phyloP scores from a whole-genome alignment of 2,888 invertebrate genomes.

The Latheticus oryzae region DNA sequence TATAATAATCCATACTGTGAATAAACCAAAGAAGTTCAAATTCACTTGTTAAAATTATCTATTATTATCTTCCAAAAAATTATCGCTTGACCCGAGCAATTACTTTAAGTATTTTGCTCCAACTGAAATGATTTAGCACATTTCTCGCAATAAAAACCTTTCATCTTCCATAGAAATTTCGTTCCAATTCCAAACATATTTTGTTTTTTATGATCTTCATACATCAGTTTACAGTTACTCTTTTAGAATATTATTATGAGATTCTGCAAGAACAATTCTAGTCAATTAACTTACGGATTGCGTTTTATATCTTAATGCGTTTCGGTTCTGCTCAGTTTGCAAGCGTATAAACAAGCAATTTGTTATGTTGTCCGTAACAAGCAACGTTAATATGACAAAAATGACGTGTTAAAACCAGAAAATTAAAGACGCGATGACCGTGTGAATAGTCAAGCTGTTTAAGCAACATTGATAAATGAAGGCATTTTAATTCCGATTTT shows the following conservation, averaged over 20 bases:
- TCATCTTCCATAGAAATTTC: not conserved
- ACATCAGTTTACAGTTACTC: too few species aligned
- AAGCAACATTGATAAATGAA: constrained; percentile 17
- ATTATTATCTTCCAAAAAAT: not conserved
- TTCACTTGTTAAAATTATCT: constrained; percentile 3
- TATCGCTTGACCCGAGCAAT: too few species aligned
- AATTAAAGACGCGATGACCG: constrained; percentile 2
- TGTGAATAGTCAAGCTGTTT: constrained; percentile 14
- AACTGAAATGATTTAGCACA: constrained; percentile 7
- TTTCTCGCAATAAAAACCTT: constrained; percentile 7
- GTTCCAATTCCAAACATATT: too few species aligned
- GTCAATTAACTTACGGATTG: not conserved
- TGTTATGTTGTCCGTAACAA: not conserved
- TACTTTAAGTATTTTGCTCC: constrained; percentile 1
- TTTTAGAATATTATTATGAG: too few species aligned
- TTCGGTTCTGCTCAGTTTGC: constrained; percentile 13
- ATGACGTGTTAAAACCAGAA: constrained; percentile 4
- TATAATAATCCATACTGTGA: too few species aligned
- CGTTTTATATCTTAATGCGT: not conserved
- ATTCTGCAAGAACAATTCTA: too few species aligned
- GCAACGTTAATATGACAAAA: not conserved
- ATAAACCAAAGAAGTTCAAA: constrained; percentile 2
- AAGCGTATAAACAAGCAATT: constrained; percentile 8
- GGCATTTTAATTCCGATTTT: constrained; percentile 22
- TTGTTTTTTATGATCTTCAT: too few species aligned